Percentiles rank a stretch among this genome's conserved stretches.
These are phyloP conservation scores for Panagrolaimus sp. DNA, from an alignment of 1,140 invertebrate species.

Conservation along the genomic window DNA sequence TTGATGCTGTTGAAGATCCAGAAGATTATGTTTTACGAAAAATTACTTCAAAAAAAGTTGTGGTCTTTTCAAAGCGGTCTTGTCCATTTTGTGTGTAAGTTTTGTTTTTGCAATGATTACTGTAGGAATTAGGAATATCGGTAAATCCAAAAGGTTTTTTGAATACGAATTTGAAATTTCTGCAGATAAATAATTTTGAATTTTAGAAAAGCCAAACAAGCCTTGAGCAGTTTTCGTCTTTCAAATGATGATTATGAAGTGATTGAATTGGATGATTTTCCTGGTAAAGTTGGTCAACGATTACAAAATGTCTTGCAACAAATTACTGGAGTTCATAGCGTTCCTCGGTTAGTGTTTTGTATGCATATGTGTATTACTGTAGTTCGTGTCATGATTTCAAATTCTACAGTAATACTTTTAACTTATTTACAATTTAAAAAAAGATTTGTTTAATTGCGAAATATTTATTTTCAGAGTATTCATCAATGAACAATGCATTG, in stretches of 20 bases:
- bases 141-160: too few species aligned
- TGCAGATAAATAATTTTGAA: too few species aligned
- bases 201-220: background rate
- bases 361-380: too few species aligned
- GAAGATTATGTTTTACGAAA: background rate
- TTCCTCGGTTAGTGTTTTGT: background rate
- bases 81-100: background rate
- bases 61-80: background rate
- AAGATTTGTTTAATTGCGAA: too few species aligned
- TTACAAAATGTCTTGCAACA: background rate
- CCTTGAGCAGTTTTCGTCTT: background rate
- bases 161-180: conserved; percentile 1
- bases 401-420: too few species aligned
- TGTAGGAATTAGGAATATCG: conserved; percentile 3
- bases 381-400: too few species aligned
- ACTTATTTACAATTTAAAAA: too few species aligned
- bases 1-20: background rate
- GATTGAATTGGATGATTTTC: conserved; percentile 6
- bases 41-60: background rate
- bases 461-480: background rate
- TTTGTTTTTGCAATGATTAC: background rate
- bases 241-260: background rate
- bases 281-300: background rate
- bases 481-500: background rate
- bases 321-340: background rate